These are phyloP conservation scores for Perdita meconis DNA, from an alignment of 2,888 invertebrate genomes.

Conservation along the genomic window DNA sequence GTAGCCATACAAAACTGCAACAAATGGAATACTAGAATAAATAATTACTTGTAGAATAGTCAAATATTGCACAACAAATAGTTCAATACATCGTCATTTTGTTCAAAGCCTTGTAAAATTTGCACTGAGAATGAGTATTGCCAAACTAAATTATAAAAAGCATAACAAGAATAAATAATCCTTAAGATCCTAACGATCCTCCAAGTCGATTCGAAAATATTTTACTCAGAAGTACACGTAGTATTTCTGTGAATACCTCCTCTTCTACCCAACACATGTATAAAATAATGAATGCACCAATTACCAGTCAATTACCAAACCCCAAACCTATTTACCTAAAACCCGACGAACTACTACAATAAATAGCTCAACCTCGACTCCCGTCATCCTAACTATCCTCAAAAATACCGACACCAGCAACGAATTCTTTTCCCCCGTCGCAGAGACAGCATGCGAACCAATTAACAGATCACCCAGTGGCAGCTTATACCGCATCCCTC, in stretches of 20 bases:
- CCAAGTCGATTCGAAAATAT: conserved; percentile 3
- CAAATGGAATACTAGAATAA: no score
- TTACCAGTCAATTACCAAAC: background rate
- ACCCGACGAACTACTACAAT: background rate
- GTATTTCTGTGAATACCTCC: no score
- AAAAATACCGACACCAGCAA: conserved; percentile 7
- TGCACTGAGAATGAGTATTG: no score
- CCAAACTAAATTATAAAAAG: no score
- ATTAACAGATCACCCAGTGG: conserved; percentile 29
- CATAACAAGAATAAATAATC: background rate
- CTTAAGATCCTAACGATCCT: background rate
- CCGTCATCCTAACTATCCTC: background rate
- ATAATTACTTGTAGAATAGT: no score
- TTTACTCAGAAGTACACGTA: background rate
- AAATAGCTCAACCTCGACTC: background rate
- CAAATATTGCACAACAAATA: no score
- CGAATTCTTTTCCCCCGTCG: background rate
- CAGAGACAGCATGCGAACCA: conserved; percentile 2
- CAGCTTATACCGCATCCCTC: conserved; percentile 33
- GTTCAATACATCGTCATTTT: no score
- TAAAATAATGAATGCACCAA: background rate
- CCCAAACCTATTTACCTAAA: no score
- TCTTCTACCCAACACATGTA: background rate
- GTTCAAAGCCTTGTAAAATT: no score
- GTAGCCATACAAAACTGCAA: no score